A percentile compares a stretch with the other conserved stretches of the same genome.
phyloP scores from a whole-genome alignment of 2,113 vertebrate species.

The Corydoras maculifer region DNA sequence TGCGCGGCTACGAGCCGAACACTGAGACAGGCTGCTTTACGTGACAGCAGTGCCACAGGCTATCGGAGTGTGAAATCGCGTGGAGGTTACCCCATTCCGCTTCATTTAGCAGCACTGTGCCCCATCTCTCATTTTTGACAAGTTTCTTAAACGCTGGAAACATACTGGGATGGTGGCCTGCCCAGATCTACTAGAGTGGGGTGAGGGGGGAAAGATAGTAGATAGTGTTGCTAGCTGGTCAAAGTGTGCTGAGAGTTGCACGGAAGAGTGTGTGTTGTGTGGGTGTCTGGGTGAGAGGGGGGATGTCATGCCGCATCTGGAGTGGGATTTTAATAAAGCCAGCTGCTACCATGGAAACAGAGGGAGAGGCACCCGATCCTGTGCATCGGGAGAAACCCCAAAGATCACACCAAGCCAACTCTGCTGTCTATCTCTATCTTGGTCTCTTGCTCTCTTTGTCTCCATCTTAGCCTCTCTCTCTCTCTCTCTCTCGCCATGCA shows the following conservation, averaged over 20 bases:
- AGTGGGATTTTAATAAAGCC: constrained; percentile 66
- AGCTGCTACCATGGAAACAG: constrained; percentile 68
- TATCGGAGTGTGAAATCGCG: constrained; percentile 64
- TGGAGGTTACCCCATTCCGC: constrained; percentile 64
- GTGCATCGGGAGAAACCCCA: constrained; percentile 44
- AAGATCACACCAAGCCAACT: constrained; percentile 27
- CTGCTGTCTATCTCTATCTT: constrained; percentile 18
- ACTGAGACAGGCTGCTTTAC: constrained; percentile 8
- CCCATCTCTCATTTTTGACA: constrained; percentile 73
- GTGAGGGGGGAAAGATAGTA: constrained; percentile 29
- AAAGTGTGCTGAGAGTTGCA: constrained; percentile 27
- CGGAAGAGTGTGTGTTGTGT: constrained; percentile 23
- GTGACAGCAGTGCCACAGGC: constrained; percentile 51
- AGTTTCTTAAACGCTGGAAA: constrained; percentile 66
- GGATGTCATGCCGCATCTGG: constrained; percentile 44
- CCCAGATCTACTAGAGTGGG: constrained; percentile 23
- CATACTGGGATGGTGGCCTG: constrained; percentile 36
- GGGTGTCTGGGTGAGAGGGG: background rate
- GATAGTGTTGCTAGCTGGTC: constrained; percentile 4
- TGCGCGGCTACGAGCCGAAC: constrained; percentile 11
- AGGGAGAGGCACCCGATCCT: constrained; percentile 63
- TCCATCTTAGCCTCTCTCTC: too few species aligned
- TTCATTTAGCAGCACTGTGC: constrained; percentile 65
- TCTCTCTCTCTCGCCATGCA: constrained; percentile 22
- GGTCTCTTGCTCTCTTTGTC: background rate